Percentiles rank a stretch among this genome's conserved stretches.
phyloP scores from a whole-genome alignment of 2,797 vertebrate species.

The Aythya fuligula region DNA sequence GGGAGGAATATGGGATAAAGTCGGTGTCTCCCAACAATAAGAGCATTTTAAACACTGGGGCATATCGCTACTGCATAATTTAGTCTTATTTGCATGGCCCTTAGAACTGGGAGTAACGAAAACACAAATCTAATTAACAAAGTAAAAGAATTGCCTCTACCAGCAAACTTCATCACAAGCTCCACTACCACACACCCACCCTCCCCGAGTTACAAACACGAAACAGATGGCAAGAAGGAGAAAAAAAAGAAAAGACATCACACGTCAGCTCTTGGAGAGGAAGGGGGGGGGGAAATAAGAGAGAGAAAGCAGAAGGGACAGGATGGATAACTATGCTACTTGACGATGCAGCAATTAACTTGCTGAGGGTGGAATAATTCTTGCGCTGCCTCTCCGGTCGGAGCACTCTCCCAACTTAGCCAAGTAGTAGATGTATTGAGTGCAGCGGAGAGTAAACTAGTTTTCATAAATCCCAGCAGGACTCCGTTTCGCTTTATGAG shows the following conservation, averaged over 20 bases:
- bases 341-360: slow-evolving; percentile 69
- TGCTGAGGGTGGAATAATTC: slow-evolving; percentile 72
- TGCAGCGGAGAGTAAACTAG: slow-evolving; percentile 55
- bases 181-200: slow-evolving; percentile 59
- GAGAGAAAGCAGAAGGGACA: slow-evolving; percentile 59
- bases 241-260: slow-evolving; percentile 55
- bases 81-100: slow-evolving; percentile 49
- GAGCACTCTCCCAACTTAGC: slow-evolving; percentile 49
- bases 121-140: slow-evolving; percentile 68
- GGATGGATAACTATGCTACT: slow-evolving; percentile 61
- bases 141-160: slow-evolving; percentile 65
- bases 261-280: slow-evolving; percentile 49
- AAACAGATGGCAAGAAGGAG: slow-evolving; percentile 65
- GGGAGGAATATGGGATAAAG: neutral
- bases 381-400: neutral
- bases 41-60: slow-evolving; percentile 48
- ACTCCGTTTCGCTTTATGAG: slow-evolving; percentile 54
- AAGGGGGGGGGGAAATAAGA: neutral
- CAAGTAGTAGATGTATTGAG: slow-evolving; percentile 47
- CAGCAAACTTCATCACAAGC: slow-evolving; percentile 57
- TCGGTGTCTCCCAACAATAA: slow-evolving; percentile 7
- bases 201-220: slow-evolving; percentile 59
- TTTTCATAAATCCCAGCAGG: slow-evolving; percentile 72
- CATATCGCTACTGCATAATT: slow-evolving; percentile 13
- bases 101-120: slow-evolving; percentile 61